phyloP scores from a whole-genome alignment of 2,113 vertebrate species.

The Kryptolebias marmoratus region DNA sequence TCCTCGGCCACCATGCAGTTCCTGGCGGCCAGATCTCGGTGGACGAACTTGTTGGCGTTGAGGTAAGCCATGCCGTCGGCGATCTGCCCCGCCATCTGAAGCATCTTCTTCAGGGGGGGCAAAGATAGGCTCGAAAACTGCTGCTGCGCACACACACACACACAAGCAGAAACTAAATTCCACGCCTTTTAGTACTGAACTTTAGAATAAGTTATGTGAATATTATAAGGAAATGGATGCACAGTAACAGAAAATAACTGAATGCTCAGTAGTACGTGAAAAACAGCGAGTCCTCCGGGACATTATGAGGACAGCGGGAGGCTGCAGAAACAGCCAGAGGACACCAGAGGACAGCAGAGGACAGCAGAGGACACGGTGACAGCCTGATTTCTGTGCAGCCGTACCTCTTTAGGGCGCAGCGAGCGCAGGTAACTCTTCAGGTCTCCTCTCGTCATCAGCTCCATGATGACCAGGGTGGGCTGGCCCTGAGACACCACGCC shows the following conservation, averaged over 20 bases:
- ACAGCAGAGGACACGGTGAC: too few relatives aligned
- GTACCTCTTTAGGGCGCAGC: conserved; percentile 90
- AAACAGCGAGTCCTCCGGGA: not conserved
- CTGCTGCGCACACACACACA: conserved; percentile 66
- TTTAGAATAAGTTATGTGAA: too few relatives aligned
- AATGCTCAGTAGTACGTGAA: not conserved
- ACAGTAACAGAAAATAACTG: too few relatives aligned
- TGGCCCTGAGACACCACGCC: conserved; percentile 98
- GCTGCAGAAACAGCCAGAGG: not conserved
- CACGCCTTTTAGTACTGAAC: too few relatives aligned
- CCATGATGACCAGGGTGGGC: conserved; percentile 98
- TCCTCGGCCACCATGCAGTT: conserved; percentile 99
- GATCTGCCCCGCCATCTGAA: conserved; percentile 98
- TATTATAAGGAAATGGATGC: too few relatives aligned
- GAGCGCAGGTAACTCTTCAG: conserved; percentile 96
- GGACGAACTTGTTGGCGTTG: conserved; percentile 98
- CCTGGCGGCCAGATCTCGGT: conserved; percentile 94
- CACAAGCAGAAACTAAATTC: too few relatives aligned
- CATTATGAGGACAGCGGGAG: not conserved
- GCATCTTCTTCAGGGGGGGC: conserved; percentile 96
- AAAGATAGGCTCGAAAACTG: conserved; percentile 85
- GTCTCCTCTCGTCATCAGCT: conserved; percentile 97
- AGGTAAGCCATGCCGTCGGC: conserved; percentile 98
- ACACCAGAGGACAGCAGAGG: too few relatives aligned
- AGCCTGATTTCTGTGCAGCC: not conserved